These are phyloP conservation scores for Carassius carassius DNA, from an alignment of 2,113 vertebrate genomes.

Conservation along the genomic window DNA sequence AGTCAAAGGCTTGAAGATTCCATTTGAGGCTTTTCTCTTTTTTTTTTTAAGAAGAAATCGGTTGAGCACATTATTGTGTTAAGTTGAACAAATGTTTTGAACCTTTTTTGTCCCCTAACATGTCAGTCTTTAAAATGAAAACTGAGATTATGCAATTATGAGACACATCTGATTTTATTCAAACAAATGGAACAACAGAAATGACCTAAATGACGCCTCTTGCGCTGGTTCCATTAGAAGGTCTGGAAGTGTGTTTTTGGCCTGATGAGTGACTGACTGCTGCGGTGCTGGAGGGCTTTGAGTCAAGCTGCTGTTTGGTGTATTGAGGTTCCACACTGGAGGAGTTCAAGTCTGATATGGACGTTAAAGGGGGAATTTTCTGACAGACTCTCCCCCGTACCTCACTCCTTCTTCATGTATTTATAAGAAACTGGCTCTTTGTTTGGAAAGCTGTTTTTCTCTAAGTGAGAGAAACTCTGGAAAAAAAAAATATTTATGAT, in stretches of 20 bases:
- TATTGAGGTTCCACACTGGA: slow-evolving; percentile 4
- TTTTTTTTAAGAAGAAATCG: neutral
- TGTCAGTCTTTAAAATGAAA: slow-evolving; percentile 34
- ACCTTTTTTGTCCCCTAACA: too few species aligned
- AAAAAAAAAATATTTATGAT: slow-evolving; percentile 92
- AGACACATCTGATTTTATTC: neutral
- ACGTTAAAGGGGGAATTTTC: slow-evolving; percentile 18
- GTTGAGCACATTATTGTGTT: slow-evolving; percentile 10
- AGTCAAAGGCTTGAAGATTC: slow-evolving; percentile 17
- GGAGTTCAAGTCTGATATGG: neutral
- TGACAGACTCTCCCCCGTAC: slow-evolving; percentile 31
- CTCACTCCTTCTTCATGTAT: slow-evolving; percentile 29
- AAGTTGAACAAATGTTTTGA: slow-evolving; percentile 4
- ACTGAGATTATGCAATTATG: slow-evolving; percentile 38
- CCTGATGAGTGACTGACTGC: neutral
- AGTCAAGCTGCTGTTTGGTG: slow-evolving; percentile 5
- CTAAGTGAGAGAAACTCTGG: slow-evolving; percentile 84
- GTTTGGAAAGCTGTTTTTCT: slow-evolving; percentile 61
- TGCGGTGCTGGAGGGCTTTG: neutral
- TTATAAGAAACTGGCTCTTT: slow-evolving; percentile 35
- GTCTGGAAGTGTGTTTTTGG: neutral
- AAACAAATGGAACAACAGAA: neutral
- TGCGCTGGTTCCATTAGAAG: neutral
- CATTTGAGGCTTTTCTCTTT: neutral
- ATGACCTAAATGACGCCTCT: neutral